phyloP scores from a whole-genome alignment of 2,113 vertebrate genomes.

The Esox niger region DNA sequence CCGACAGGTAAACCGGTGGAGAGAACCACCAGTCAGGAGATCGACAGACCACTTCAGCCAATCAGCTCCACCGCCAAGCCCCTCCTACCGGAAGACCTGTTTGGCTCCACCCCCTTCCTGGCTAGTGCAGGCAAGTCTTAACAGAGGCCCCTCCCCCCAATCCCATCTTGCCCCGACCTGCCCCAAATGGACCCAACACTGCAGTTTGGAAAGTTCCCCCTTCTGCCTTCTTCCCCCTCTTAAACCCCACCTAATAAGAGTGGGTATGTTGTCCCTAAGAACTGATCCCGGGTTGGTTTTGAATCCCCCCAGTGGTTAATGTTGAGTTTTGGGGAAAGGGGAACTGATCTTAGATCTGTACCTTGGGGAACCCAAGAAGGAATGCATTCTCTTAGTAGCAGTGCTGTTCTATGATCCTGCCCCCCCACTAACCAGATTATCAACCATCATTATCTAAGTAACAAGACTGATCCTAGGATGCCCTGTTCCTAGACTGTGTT shows the following conservation, averaged over 20 bases:
- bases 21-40: conserved; percentile 76
- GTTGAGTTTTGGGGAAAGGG: too few species aligned
- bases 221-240: conserved; percentile 6
- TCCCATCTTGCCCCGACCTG: too few species aligned
- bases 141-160: conserved; percentile 51
- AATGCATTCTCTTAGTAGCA: too few species aligned
- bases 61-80: conserved; percentile 63
- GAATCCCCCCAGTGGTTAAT: too few species aligned
- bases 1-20: conserved; percentile 82
- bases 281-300: too few species aligned
- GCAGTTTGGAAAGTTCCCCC: conserved; percentile 56
- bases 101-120: conserved; percentile 93
- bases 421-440: too few species aligned
- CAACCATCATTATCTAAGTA: too few species aligned
- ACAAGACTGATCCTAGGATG: too few species aligned
- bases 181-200: conserved; percentile 41
- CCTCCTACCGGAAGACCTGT: conserved; percentile 85
- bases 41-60: conserved; percentile 34
- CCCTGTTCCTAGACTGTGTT: not conserved
- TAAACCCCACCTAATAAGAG: not conserved
- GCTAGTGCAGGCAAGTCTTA: conserved; percentile 96
- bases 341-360: too few species aligned
- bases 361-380: too few species aligned
- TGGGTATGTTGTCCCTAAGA: too few species aligned
- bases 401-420: too few species aligned